Base-by-base conservation (phyloP, 1,140 invertebrate species). In the Drosophila azteca region DNA sequence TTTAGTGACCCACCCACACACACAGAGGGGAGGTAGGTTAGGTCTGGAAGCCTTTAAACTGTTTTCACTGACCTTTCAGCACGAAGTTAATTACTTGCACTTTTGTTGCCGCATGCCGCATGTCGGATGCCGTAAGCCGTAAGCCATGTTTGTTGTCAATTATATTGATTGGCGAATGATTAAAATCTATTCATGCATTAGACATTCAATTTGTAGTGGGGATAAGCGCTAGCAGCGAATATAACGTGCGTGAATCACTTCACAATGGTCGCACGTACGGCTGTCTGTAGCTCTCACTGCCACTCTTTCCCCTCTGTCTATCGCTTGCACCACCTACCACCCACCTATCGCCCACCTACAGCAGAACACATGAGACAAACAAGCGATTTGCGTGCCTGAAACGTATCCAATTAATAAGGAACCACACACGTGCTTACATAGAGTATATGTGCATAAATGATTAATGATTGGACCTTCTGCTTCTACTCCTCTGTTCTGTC, bases 361-460 rank as follows among this genome's bases (percentile, higher is more conserved):
- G 1, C 1, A 8, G 51, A 15, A 9, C 22, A 44, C 11, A 35
- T 11, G 35, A 39, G 35, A 39, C 35, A 39, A 39, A 39, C 41
- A 35, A n/a, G 54, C 67, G 62, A 76, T 75, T 69, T 75, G 63
- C 44, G 54, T 44, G 59, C 35, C 29, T 22, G 20, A 70, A 78
- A 73, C 68, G 76, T 67, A 61, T 44, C 51, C 77, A 75, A 79
- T 75, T 79, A 79, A 79, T 79, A 70, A 65, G 43, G 76, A 49
- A 39, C 17, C 51, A 49, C 31, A 9, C 35, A 17, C 35, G 11
- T 13, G 11, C 35, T 13, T 13, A 3, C 35, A 13, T 39, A 39
- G 9, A 11, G 35, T 13, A 39, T 39, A 66, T 65, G 54, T 69
- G 67, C 35, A 69, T 75, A 79, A 79, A 79, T 79, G 77, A 79